Evolutionary conservation across 2,888 invertebrate species (phyloP), one percentile per base, ranked within the genome.

Genomic region (Hypsopygia costalis): DNA sequence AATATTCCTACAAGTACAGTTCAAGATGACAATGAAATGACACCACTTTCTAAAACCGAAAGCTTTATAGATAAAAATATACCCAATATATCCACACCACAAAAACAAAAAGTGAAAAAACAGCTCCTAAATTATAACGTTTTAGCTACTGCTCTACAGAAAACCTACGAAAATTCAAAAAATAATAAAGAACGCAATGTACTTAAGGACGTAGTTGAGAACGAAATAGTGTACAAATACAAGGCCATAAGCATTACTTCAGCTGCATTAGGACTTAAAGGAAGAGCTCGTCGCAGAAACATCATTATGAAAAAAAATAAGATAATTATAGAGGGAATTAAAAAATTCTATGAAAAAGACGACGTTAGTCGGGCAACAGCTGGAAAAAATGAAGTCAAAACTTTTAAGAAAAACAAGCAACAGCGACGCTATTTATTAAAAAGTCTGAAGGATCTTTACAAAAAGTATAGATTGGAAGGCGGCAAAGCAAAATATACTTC

Each of bases 361-460:
- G 31, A 38, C 11, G 27, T 38, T 11, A 38, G 31, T 11, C 21
- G 31, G 3, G 27, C 12, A 5, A 38, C 37, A 31, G 12, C 12
- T 11, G 37, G 32, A 10, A 52, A 49, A 28, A 49, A 49, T 20
- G 44, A 52, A 43, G 16, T 30, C n/a, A 50, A 43, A 27, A 43
- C 37, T 28, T 27, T 11, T 21, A 43, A 37, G 27, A 49, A 52
- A 41, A 39, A 37, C 6, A 47, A 40, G 34, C 9, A 33, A 39
- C 45, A 49, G 36, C 36, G 38, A 36, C 36, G 50, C 20, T 46
- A 46, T 41, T 43, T 50, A 34, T 22, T 44, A 6, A 37, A 42
- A 30, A 44, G 16, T 21, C 27, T 46, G 28, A 25, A 32, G 11
- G 34, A 50, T 28, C 46, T 50, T 34, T 44, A 48, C 28, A 40